Conservation (phyloP, 2,113 vertebrate genomes). For the Asarcornis scutulata region DNA sequence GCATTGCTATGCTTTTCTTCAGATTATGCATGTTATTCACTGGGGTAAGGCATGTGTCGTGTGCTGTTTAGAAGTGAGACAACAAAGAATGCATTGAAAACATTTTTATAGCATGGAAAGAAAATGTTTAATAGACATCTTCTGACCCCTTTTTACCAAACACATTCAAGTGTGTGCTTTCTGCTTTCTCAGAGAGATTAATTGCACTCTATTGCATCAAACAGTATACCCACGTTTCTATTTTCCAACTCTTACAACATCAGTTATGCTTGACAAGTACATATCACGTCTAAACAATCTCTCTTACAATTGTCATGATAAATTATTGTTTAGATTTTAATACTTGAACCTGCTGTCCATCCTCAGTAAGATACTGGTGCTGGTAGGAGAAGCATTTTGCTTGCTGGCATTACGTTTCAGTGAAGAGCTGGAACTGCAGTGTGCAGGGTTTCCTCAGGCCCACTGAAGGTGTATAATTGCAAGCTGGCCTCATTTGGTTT, state of each 20-base stretch:
- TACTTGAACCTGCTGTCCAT: background rate
- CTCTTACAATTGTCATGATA: background rate
- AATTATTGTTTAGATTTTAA: background rate
- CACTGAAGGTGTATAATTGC: background rate
- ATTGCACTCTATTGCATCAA: background rate
- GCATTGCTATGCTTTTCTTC: background rate
- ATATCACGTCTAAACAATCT: background rate
- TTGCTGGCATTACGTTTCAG: background rate
- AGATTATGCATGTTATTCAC: background rate
- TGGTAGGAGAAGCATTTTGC: background rate
- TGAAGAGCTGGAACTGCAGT: background rate
- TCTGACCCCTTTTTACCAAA: background rate
- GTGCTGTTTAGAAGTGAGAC: background rate
- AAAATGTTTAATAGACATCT: background rate
- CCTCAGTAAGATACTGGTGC: background rate
- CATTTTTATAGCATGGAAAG: background rate
- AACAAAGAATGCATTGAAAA: background rate
- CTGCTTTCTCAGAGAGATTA: background rate
- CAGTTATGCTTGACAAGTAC: background rate
- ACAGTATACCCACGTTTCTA: background rate
- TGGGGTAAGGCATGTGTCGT: rapidly evolving
- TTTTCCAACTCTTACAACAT: background rate
- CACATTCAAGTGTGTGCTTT: background rate
- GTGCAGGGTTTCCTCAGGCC: background rate
- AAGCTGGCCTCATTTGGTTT: background rate